Percentiles rank a stretch among this genome's conserved stretches.
phyloP scores from a whole-genome alignment of 2,888 invertebrate genomes.

The Entomobrya multifasciata region DNA sequence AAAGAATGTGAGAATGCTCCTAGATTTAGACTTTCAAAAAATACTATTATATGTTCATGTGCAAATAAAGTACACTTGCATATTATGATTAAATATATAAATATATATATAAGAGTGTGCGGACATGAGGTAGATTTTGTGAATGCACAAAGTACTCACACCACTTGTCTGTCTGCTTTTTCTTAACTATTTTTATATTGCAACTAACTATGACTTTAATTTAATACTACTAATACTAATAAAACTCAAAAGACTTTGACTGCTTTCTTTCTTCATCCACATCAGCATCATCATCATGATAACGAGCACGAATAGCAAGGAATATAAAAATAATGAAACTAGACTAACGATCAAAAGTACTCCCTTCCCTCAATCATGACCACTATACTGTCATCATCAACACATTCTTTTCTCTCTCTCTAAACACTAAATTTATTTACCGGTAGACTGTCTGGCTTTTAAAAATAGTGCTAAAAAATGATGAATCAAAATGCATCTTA shows the following conservation, averaged over 20 bases:
- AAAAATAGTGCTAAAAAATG: not conserved
- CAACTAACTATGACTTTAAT: not conserved
- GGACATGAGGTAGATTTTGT: too few relatives aligned
- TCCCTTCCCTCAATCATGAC: slow-evolving; percentile 13
- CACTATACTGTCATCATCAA: slow-evolving; percentile 2
- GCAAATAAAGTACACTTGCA: not conserved
- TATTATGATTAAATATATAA: not conserved
- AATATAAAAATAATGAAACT: slow-evolving; percentile 34
- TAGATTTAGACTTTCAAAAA: slow-evolving; percentile 33
- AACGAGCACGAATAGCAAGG: not conserved
- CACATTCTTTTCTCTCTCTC: slow-evolving; percentile 2
- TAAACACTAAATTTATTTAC: slow-evolving; percentile 9
- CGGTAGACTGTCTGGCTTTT: slow-evolving; percentile 2
- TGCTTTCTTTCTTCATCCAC: slow-evolving; percentile 10
- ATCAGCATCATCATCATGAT: not conserved
- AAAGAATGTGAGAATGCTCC: slow-evolving; percentile 46
- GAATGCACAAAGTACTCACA: not conserved
- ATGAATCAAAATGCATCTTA: slow-evolving; percentile 14
- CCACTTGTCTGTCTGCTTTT: slow-evolving; percentile 38
- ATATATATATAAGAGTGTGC: too few relatives aligned
- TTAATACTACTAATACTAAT: not conserved
- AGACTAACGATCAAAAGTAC: slow-evolving; percentile 36
- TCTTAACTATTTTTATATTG: not conserved
- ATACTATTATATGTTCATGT: not conserved
- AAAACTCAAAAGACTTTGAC: slow-evolving; percentile 27